These are phyloP conservation scores for Muscicapa adusta DNA, from an alignment of 2,113 vertebrate species.

Conservation along the genomic window DNA sequence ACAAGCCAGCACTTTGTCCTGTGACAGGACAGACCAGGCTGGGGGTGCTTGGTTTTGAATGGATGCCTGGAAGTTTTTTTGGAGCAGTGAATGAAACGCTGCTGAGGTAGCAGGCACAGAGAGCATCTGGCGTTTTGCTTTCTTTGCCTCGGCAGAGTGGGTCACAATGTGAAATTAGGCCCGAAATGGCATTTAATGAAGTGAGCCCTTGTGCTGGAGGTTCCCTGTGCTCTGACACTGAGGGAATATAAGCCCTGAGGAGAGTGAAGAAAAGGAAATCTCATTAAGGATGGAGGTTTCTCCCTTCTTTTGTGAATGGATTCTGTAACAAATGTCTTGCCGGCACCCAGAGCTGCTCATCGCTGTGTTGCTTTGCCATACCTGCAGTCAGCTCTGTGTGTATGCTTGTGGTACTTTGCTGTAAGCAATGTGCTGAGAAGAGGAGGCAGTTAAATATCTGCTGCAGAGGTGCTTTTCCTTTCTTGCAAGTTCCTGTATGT, in stretches of 20 bases:
- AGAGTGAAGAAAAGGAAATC: conserved; percentile 2
- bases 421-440: background rate
- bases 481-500: conserved; percentile 22
- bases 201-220: conserved; percentile 43
- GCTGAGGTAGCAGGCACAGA: conserved; percentile 25
- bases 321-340: background rate
- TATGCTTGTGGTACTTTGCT: background rate
- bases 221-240: background rate
- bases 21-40: conserved; percentile 50
- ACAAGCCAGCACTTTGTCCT: conserved; percentile 74
- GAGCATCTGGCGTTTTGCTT: conserved; percentile 65
- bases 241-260: background rate
- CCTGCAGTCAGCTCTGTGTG: background rate
- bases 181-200: conserved; percentile 59
- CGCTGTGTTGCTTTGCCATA: background rate
- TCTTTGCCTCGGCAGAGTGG: conserved; percentile 31
- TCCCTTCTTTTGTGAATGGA: background rate
- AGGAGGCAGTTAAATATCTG: background rate
- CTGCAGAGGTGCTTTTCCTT: background rate
- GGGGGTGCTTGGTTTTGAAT: conserved; percentile 65
- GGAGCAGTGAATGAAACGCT: conserved; percentile 45
- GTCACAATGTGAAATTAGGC: conserved; percentile 60
- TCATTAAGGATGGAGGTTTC: background rate
- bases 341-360: background rate
- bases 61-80: conserved; percentile 50